Base-by-base conservation (phyloP, 2,888 invertebrate species). In the Slavum lentiscoides region DNA sequence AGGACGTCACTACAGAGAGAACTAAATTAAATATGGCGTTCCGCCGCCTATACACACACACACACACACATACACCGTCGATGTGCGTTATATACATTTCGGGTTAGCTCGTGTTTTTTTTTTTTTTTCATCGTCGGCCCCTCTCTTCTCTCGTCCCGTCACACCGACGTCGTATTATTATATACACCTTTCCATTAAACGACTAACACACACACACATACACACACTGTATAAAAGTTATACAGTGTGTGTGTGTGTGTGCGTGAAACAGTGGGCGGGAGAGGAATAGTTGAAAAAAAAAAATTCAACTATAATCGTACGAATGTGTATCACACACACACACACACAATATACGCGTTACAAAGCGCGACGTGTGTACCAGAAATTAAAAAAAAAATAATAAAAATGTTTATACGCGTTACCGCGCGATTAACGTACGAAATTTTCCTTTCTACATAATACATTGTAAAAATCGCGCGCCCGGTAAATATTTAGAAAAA, bases 11-110 rank as follows among this genome's bases (percentile, higher is more conserved):
- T 59, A 64, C 30, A 53, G 43, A 66, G 59, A 69, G 73, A 81
- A 72, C 66, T 68, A 69, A 76, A 73, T 53, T 81, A 68, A 70
- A 75, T 58, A 75, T 75, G 74, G 66, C 74, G 74, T 67, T 74
- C 66, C 21, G 55, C 64, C 49, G 64, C 55, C 58, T 66, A 39
- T 58, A 59, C 37, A 49, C 49, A 49, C 49, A 49, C 49, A 13
- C 15, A 13, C 15, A 74, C 43, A 43, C 43, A 9, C 43, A 39
- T 58, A 70, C 37, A 70, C 69, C n/a, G 30, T 59, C 39, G 21
- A 72, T 59, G 21, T 72, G 67, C 17, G 68, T 73, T 13, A 55
- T 37, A 37, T 21, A 67, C 23, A 74, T 74, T 75, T 66, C 55
- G 74, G 39, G 66, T 75, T 64, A 55, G 55, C 64, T 74, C 55